Conservation (phyloP, 2,797 vertebrate species). For the Cercopithecus petaurista region DNA sequence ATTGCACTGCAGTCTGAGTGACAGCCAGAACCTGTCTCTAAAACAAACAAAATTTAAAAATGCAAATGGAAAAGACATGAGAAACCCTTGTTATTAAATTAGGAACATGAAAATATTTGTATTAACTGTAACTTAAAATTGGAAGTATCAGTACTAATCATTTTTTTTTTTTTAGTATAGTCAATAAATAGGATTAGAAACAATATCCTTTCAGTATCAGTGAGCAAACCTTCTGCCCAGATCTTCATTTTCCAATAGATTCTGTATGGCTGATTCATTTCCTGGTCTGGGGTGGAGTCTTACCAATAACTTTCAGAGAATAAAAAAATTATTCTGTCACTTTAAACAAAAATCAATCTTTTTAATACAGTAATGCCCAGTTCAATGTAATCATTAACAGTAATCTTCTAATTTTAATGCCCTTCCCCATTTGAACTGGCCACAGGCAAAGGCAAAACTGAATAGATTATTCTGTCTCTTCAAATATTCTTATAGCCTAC, state of each 20-base stretch:
- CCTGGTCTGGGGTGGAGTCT: background rate
- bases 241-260: background rate
- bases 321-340: background rate
- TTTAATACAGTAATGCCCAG: background rate
- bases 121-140: background rate
- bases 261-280: background rate
- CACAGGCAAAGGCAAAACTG: background rate
- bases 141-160: background rate
- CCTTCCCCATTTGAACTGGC: background rate
- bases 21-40: background rate
- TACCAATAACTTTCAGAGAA: background rate
- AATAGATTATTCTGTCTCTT: background rate
- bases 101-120: background rate
- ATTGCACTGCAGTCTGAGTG: background rate
- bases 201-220: background rate
- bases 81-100: background rate
- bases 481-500: background rate
- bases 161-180: background rate
- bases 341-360: background rate
- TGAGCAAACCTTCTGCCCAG: background rate
- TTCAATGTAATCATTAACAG: background rate
- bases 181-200: background rate
- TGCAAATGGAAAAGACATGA: background rate
- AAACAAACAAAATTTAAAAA: background rate
- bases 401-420: background rate